Conservation (phyloP, 1,140 invertebrate species). For the Leptinotarsa undecemlineata region DNA sequence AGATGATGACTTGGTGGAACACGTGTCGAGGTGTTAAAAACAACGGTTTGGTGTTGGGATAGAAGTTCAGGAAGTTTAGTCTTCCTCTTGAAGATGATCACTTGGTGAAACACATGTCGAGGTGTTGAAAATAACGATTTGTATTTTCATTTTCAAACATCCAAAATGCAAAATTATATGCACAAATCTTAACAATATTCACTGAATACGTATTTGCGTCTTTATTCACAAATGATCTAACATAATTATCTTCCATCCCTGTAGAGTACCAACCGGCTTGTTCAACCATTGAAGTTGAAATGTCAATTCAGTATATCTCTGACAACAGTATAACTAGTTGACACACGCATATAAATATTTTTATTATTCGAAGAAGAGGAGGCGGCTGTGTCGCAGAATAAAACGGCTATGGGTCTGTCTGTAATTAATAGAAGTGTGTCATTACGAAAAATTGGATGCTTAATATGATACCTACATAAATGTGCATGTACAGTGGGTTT, state of each 20-base stretch:
- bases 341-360: not conserved
- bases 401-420: constrained; percentile 1
- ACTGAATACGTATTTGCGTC: not conserved
- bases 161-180: too few relatives aligned
- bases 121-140: too few relatives aligned
- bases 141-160: too few relatives aligned
- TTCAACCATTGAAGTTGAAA: not conserved
- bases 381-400: constrained; percentile 10
- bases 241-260: not conserved
- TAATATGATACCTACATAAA: constrained; percentile 1
- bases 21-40: too few relatives aligned
- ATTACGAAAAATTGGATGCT: constrained; percentile 9
- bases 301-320: too few relatives aligned
- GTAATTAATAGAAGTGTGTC: constrained; percentile 16
- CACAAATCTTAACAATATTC: not conserved
- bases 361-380: constrained; percentile 1
- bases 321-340: not conserved
- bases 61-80: too few relatives aligned
- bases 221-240: not conserved
- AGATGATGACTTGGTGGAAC: too few relatives aligned
- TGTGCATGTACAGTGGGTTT: not conserved
- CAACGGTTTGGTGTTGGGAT: too few relatives aligned
- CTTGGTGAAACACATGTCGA: too few relatives aligned
- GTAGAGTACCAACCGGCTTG: not conserved
- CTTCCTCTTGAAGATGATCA: too few relatives aligned